A percentile compares a stretch with the other conserved stretches of the same genome.
Evolutionary conservation across 2,888 invertebrate species (phyloP).

Genomic region (Dryobotodes eremita): DNA sequence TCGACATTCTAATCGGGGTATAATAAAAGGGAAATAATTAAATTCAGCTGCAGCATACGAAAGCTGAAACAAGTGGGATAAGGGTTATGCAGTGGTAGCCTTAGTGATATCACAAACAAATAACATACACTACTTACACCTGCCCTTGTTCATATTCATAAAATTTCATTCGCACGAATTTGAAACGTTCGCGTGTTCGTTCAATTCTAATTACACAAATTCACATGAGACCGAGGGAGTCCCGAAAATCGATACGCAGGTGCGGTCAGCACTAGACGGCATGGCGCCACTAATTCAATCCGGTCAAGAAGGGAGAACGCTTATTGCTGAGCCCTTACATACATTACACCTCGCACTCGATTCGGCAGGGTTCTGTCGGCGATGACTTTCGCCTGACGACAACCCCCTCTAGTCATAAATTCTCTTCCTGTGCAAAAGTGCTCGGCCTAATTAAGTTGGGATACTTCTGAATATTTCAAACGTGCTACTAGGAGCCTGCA

Average conservation of each 20-base stretch:
- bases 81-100: constrained; percentile 40
- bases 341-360: constrained; percentile 79
- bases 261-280: constrained; percentile 82
- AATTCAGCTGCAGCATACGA: constrained; percentile 22
- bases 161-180: constrained; percentile 60
- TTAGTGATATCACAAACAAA: constrained; percentile 54
- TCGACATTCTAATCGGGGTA: constrained; percentile 18
- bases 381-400: constrained; percentile 80
- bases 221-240: constrained; percentile 54
- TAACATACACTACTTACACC: constrained; percentile 56
- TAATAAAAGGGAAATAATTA: constrained; percentile 24
- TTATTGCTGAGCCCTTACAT: constrained; percentile 80
- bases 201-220: constrained; percentile 65
- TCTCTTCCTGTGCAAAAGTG: constrained; percentile 78
- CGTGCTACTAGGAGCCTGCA: constrained; percentile 65
- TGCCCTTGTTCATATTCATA: constrained; percentile 60
- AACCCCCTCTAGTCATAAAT: constrained; percentile 79
- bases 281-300: constrained; percentile 83
- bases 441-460: constrained; percentile 83
- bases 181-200: constrained; percentile 63
- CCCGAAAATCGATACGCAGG: constrained; percentile 67
- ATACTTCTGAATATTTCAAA: constrained; percentile 83
- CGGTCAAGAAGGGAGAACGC: constrained; percentile 82
- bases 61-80: constrained; percentile 42
- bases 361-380: constrained; percentile 76